These are phyloP conservation scores for Chauna torquata DNA, from an alignment of 2,113 vertebrate genomes.

Conservation along the genomic window DNA sequence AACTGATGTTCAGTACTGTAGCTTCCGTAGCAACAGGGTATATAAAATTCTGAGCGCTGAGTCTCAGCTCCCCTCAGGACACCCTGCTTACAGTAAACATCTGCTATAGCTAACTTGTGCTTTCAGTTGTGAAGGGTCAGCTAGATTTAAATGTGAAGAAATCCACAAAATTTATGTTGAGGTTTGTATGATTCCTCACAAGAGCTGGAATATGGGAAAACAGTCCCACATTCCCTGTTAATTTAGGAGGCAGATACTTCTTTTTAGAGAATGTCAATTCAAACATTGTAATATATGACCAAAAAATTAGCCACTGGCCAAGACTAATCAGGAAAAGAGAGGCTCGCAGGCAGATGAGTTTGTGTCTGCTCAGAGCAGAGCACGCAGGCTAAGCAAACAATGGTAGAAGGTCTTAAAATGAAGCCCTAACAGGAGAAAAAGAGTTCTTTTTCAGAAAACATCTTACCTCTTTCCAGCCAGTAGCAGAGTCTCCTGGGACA, in stretches of 20 bases:
- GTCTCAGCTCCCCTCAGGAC: neutral
- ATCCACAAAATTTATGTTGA: neutral
- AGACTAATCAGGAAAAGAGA: neutral
- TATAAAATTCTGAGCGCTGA: neutral
- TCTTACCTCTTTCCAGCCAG: neutral
- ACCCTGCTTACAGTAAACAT: neutral
- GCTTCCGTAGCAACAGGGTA: neutral
- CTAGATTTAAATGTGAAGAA: neutral
- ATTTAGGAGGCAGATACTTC: neutral
- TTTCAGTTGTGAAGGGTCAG: neutral
- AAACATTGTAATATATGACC: neutral
- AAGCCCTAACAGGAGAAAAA: neutral
- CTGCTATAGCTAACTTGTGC: neutral
- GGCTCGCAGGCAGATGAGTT: neutral
- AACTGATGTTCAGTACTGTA: neutral
- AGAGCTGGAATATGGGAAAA: neutral
- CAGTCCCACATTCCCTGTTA: neutral
- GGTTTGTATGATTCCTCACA: neutral
- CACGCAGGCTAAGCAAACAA: neutral
- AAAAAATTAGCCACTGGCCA: neutral
- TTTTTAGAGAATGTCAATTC: neutral
- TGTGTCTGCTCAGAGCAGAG: neutral
- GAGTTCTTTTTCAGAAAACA: neutral
- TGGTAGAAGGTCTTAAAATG: neutral
- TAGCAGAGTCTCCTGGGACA: neutral